phyloP scores from a whole-genome alignment of 2,888 invertebrate species.

The Tetrapedia diversipes region DNA sequence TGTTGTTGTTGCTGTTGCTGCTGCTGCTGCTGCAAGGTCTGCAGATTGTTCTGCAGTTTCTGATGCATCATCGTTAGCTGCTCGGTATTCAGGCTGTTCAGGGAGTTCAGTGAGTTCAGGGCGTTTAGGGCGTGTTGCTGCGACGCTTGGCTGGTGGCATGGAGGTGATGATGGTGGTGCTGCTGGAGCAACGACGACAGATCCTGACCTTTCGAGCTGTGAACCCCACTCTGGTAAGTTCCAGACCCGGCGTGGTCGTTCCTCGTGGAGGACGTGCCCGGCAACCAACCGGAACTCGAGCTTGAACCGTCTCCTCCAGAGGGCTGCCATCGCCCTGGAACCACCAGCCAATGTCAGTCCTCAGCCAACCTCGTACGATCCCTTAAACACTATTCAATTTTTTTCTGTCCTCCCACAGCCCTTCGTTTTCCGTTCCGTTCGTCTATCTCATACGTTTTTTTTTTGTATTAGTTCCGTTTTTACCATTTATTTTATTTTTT shows the following conservation, averaged over 20 bases:
- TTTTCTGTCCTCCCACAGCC: slow-evolving; percentile 63
- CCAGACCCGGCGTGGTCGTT: slow-evolving; percentile 76
- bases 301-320: slow-evolving; percentile 82
- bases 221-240: slow-evolving; percentile 73
- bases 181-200: slow-evolving; percentile 72
- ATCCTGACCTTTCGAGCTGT: slow-evolving; percentile 74
- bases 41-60: slow-evolving; percentile 78
- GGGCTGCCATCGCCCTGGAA: slow-evolving; percentile 83
- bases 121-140: slow-evolving; percentile 75
- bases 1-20: slow-evolving; percentile 63
- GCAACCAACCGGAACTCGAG: slow-evolving; percentile 81
- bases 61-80: slow-evolving; percentile 81
- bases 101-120: slow-evolving; percentile 72
- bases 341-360: slow-evolving; percentile 83
- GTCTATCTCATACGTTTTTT: slow-evolving; percentile 27
- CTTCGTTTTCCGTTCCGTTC: slow-evolving; percentile 45
- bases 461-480: slow-evolving; percentile 17
- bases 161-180: slow-evolving; percentile 74
- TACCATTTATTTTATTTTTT: slow-evolving; percentile 10
- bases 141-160: slow-evolving; percentile 74
- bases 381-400: slow-evolving; percentile 81
- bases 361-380: slow-evolving; percentile 81
- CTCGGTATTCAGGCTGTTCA: slow-evolving; percentile 75
- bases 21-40: slow-evolving; percentile 71
- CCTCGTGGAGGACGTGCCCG: slow-evolving; percentile 76